Evolutionary conservation across 2,888 invertebrate genomes (phyloP), one percentile per base, ranked within the genome.

Genomic region (Rotaria socialis): DNA sequence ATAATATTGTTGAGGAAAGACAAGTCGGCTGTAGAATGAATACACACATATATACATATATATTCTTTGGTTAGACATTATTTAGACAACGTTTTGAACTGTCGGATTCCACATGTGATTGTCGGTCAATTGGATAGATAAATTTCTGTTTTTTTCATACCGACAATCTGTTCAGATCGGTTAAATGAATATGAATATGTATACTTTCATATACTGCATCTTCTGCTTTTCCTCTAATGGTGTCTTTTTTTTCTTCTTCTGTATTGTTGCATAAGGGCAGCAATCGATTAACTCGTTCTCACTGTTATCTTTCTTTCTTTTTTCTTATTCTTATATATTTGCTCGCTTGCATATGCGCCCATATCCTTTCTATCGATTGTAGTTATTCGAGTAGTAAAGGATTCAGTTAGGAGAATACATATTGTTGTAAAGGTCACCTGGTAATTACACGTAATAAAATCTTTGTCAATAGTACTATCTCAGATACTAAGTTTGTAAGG

Each of bases 221-320:
- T 67, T 4, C 16, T 67, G 35, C 67, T 8, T 67, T 27, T 67
- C 35, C n/a, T 67, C 35, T 27, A 35, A 41, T 35, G 67, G 16
- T 35, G 35, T 41, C 35, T 67, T 67, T 41, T 41, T 67, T 16
- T 41, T 67, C 35, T 67, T 41, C 19, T 67, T 16, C 5, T 52
- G 14, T 67, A 35, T 35, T 11, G 35, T 67, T 67, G 19, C 67
- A 27, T 67, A 67, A 67, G 3, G 19, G 5, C 67, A 41, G 14
- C 35, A 67, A 67, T 19, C 67, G 67, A 67, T 67, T 67, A 67
- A 67, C 67, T 67, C 67, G 35, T 67, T 35, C 67, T 67, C 19
- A 67, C 11, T 67, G 35, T 67, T 67, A 67, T 67, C 67, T 67
- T 35, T 67, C 67, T 67, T 19, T 67, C 27, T 67, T 16, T 35